phyloP scores from a whole-genome alignment of 2,797 vertebrate species.

The Melanotaenia trifasciata region DNA sequence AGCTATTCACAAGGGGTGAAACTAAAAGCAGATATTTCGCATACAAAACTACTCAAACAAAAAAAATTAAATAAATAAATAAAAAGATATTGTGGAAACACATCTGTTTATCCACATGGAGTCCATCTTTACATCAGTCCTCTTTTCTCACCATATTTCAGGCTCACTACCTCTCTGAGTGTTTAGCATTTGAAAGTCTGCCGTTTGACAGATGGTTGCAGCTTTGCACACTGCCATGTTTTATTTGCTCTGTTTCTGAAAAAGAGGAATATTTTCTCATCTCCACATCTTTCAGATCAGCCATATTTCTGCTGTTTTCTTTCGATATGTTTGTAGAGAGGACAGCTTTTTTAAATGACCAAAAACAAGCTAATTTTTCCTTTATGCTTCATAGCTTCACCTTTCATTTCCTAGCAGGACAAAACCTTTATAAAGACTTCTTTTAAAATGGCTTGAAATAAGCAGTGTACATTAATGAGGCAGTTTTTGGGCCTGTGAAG shows the following conservation, averaged over 20 bases:
- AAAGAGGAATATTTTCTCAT: background rate
- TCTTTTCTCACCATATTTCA: background rate
- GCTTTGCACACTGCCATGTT: background rate
- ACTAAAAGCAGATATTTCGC: too few species aligned
- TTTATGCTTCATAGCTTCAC: background rate
- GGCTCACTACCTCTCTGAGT: background rate
- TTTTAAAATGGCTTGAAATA: background rate
- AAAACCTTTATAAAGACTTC: too few species aligned
- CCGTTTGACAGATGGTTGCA: background rate
- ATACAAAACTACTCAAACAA: too few species aligned
- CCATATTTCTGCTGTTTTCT: background rate
- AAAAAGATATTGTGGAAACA: too few species aligned
- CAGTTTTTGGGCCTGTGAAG: slow-evolving; percentile 1
- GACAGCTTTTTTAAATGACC: background rate
- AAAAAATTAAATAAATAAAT: too few species aligned
- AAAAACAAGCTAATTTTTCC: background rate
- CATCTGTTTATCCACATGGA: background rate
- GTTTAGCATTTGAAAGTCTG: background rate
- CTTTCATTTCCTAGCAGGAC: background rate
- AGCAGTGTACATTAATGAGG: slow-evolving; percentile 5
- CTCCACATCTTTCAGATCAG: slow-evolving; percentile 1
- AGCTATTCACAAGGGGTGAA: too few species aligned
- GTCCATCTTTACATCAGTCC: background rate
- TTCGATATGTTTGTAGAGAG: background rate
- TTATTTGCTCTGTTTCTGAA: background rate